A percentile compares a stretch with the other conserved stretches of the same genome.
phyloP scores from a whole-genome alignment of 37 sponge, comb jelly and placozoan genomes.

The Chondrosia reniformis region DNA sequence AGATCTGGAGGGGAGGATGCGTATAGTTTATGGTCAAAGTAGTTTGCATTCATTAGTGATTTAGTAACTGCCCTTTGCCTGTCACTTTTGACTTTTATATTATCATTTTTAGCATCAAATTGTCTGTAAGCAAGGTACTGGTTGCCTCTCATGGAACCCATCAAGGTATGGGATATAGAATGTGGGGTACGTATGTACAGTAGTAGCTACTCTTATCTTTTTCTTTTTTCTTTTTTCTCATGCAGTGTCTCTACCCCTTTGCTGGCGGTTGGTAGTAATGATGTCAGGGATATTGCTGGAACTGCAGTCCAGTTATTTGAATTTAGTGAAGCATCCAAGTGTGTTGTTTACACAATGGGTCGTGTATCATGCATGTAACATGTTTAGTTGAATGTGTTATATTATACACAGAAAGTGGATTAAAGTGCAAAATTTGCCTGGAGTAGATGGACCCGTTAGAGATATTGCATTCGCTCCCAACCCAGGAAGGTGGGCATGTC shows the following conservation, averaged over 20 bases:
- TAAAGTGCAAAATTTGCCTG: slow-evolving; percentile 67
- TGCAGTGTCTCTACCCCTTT: slow-evolving; percentile 70
- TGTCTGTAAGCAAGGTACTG: slow-evolving; percentile 72
- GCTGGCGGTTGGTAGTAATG: slow-evolving; percentile 88
- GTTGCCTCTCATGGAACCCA: slow-evolving; percentile 91
- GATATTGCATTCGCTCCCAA: slow-evolving; percentile 96
- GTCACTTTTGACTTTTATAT: too few relatives aligned
- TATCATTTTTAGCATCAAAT: slow-evolving; percentile 73
- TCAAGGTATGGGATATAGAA: slow-evolving; percentile 76
- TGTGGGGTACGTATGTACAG: too few relatives aligned
- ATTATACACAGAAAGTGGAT: slow-evolving; percentile 66
- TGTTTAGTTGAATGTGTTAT: too few relatives aligned
- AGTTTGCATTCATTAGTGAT: too few relatives aligned
- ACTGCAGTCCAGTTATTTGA: slow-evolving; percentile 71
- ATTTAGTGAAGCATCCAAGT: slow-evolving; percentile 59
- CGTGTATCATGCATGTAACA: too few relatives aligned
- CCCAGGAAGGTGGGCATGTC: slow-evolving; percentile 70
- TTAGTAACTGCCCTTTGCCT: too few relatives aligned
- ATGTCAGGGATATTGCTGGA: slow-evolving; percentile 29
- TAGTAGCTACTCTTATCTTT: too few relatives aligned
- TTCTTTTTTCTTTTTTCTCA: not conserved
- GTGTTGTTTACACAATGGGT: too few relatives aligned
- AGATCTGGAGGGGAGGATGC: too few relatives aligned
- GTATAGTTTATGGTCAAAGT: too few relatives aligned
- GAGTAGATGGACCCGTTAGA: slow-evolving; percentile 78